Conservation (phyloP, 2,888 invertebrate genomes). For the Epinotia demarniana region DNA sequence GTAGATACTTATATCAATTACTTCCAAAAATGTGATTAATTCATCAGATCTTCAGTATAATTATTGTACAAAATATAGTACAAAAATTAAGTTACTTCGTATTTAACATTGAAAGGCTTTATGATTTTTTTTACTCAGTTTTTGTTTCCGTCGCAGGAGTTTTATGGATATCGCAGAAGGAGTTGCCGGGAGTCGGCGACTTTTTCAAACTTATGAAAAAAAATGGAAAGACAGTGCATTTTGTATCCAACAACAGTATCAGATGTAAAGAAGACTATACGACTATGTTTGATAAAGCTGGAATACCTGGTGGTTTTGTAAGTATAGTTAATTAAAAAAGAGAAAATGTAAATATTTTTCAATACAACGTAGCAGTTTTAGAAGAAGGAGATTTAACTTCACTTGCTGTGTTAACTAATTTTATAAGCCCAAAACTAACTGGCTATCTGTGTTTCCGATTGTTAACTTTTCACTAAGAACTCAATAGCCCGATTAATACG, state of each 20-base stretch:
- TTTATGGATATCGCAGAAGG: slow-evolving; percentile 67
- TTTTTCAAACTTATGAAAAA: slow-evolving; percentile 75
- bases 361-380: too few relatives aligned
- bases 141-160: slow-evolving; percentile 75
- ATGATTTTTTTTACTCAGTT: background rate
- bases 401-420: too few relatives aligned
- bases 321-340: slow-evolving; percentile 50
- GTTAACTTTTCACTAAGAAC: too few relatives aligned
- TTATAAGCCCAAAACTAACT: too few relatives aligned
- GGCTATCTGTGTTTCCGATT: too few relatives aligned
- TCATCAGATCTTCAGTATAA: too few relatives aligned
- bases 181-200: slow-evolving; percentile 73
- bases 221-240: slow-evolving; percentile 78
- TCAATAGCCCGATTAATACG: too few relatives aligned
- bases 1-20: too few relatives aligned
- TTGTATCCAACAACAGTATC: slow-evolving; percentile 83
- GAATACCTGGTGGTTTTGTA: slow-evolving; percentile 71
- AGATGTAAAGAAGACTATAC: slow-evolving; percentile 67
- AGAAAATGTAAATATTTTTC: background rate
- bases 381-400: too few relatives aligned
- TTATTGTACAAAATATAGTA: too few relatives aligned
- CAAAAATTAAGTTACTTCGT: too few relatives aligned
- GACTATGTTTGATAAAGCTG: slow-evolving; percentile 60
- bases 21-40: too few relatives aligned
- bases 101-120: background rate